Conservation (phyloP, 2,797 vertebrate genomes). For the Fistularia commersonii region DNA sequence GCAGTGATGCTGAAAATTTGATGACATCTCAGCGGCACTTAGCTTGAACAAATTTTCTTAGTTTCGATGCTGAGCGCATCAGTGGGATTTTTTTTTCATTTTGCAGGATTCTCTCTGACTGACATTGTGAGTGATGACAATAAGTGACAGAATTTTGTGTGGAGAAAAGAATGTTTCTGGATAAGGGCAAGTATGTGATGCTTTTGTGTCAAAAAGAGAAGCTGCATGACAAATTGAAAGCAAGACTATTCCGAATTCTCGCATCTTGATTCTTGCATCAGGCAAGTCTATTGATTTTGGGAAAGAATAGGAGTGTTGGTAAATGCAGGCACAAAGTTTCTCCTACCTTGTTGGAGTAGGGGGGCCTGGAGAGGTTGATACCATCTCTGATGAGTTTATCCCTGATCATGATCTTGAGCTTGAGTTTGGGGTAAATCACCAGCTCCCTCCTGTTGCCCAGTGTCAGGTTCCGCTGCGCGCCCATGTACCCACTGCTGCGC, state of each 20-base stretch:
- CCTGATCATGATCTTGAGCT: slow-evolving; percentile 97
- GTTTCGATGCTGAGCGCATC: too few species aligned
- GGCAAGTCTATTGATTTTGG: too few species aligned
- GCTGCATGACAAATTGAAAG: background rate
- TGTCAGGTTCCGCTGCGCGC: slow-evolving; percentile 71
- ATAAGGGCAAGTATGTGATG: background rate
- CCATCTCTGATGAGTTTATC: slow-evolving; percentile 94
- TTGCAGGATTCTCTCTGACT: too few species aligned
- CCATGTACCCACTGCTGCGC: slow-evolving; percentile 62
- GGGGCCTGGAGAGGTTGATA: slow-evolving; percentile 87
- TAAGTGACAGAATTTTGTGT: slow-evolving; percentile 8
- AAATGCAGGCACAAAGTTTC: background rate
- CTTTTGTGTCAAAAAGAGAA: slow-evolving; percentile 1
- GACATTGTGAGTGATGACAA: background rate
- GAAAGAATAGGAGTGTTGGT: too few species aligned
- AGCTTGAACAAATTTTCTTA: too few species aligned
- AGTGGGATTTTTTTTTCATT: too few species aligned
- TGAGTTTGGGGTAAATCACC: slow-evolving; percentile 86
- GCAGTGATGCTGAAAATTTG: too few species aligned
- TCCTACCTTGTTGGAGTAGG: slow-evolving; percentile 94
- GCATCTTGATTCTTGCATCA: too few species aligned
- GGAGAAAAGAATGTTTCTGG: too few species aligned
- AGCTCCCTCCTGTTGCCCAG: slow-evolving; percentile 77
- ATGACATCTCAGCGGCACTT: too few species aligned
- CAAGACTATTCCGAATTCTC: background rate